phyloP scores from a whole-genome alignment of 2,113 vertebrate species.

The Pachycephala philippinensis region DNA sequence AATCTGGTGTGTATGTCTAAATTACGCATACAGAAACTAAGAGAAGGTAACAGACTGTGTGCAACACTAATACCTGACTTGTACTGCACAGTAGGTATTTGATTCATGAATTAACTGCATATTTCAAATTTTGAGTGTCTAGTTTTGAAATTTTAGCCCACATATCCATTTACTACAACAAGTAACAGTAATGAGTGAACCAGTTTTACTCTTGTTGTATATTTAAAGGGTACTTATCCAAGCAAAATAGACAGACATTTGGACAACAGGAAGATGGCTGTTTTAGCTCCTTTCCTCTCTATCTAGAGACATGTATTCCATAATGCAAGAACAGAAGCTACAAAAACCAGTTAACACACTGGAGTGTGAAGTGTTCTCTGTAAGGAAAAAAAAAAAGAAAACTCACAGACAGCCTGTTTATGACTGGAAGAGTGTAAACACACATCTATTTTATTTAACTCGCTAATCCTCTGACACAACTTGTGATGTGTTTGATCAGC shows the following conservation, averaged over 20 bases:
- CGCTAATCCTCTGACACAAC: constrained; percentile 7
- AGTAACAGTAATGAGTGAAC: neutral
- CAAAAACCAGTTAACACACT: neutral
- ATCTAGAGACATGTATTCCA: neutral
- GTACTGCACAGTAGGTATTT: neutral
- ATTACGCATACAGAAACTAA: neutral
- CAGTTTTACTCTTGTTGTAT: neutral
- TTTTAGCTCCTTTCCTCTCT: neutral
- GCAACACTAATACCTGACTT: neutral
- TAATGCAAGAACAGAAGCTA: neutral
- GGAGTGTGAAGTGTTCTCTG: neutral
- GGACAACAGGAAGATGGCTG: neutral
- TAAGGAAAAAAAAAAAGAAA: neutral
- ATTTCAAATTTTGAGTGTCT: neutral
- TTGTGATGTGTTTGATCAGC: constrained; percentile 30
- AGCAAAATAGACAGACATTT: neutral
- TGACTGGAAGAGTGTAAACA: constrained; percentile 34
- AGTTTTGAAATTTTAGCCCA: neutral
- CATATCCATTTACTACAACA: neutral
- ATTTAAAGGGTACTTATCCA: neutral
- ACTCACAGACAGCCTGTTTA: constrained; percentile 27
- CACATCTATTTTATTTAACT: constrained; percentile 46
- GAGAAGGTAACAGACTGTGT: neutral
- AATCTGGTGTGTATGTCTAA: neutral
- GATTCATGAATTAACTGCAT: neutral